phyloP scores from a whole-genome alignment of 2,113 vertebrate species.

The Vicugna pacos region DNA sequence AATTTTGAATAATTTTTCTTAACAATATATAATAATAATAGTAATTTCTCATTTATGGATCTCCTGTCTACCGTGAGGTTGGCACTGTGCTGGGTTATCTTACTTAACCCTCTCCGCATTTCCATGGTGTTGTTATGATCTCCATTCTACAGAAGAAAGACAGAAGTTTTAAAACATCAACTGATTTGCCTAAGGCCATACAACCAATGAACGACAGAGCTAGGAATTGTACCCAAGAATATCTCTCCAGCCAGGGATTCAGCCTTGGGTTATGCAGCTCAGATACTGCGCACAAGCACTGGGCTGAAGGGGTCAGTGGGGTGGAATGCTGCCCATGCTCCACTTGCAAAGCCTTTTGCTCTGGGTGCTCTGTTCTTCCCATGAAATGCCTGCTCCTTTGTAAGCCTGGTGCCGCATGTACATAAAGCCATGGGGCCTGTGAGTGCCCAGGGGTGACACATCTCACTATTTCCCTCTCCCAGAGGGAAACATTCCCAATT shows the following conservation, averaged over 20 bases:
- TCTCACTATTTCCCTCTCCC: background rate
- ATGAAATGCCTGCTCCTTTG: background rate
- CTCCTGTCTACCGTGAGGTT: background rate
- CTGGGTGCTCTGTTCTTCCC: background rate
- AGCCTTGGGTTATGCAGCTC: background rate
- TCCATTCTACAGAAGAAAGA: background rate
- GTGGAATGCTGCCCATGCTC: background rate
- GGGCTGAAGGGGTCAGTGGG: background rate
- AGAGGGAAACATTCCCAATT: background rate
- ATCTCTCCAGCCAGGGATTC: background rate
- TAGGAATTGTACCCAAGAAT: background rate
- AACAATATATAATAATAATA: background rate
- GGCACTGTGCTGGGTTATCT: background rate
- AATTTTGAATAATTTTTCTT: background rate
- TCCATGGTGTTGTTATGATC: background rate
- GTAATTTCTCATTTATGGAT: background rate
- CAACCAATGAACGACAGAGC: background rate
- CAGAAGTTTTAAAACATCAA: background rate
- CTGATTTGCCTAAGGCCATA: background rate
- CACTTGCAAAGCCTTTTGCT: background rate
- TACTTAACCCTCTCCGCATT: background rate
- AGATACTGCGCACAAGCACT: background rate
- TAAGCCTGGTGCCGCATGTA: background rate
- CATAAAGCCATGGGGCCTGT: background rate
- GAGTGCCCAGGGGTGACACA: background rate